Base-by-base conservation (phyloP, 2,113 vertebrate species). In the Vulpes lagopus region DNA sequence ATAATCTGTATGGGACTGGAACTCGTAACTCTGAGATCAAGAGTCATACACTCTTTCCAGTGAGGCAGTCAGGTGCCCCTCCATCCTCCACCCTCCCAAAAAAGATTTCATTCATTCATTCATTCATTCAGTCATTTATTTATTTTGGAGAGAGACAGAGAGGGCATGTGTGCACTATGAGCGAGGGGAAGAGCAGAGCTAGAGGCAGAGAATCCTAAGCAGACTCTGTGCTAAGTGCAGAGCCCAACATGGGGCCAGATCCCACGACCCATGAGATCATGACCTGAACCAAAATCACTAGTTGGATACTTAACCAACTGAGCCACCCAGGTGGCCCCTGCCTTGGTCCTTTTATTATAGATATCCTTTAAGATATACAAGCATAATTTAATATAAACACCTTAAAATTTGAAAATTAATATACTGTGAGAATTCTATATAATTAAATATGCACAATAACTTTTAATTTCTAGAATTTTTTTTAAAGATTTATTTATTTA, bases 341-440 rank as follows among this genome's bases (percentile, higher is more conserved):
- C 17, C 16, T 8, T 22, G 22, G 43, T 89, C 22, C 4, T 35
- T 76, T 86, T 57, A 35, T n/a, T 49, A 59, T 57, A 80, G 49
- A 35, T 60, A 27, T 3, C 43, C 27, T 59, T 64, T 15, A 67
- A 67, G n/a, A 55, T 85, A 62, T 8, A 71, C 32, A 79, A 82
- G 59, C 14, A 76, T 55, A 74, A 81, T 81, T 79, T 82, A 76
- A 65, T 78, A 49, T 25, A 59, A 71, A 57, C 3, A 88, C n/a
- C 20, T 83, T 88, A 51, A 96, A 95, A 38, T 8, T 83, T 89
- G 60, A 76, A 95, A 69, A 64, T 90, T 90, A 94, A 73, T 89
- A 65, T 43, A 71, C 51, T 57, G 0, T 73, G 71, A 85, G 59
- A 62, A 79, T 94, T 73, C 65, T 86, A 9, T 89, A 14, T 49